Conservation (phyloP, 2,888 invertebrate species). For the Hirtodrosophila histrioides region DNA sequence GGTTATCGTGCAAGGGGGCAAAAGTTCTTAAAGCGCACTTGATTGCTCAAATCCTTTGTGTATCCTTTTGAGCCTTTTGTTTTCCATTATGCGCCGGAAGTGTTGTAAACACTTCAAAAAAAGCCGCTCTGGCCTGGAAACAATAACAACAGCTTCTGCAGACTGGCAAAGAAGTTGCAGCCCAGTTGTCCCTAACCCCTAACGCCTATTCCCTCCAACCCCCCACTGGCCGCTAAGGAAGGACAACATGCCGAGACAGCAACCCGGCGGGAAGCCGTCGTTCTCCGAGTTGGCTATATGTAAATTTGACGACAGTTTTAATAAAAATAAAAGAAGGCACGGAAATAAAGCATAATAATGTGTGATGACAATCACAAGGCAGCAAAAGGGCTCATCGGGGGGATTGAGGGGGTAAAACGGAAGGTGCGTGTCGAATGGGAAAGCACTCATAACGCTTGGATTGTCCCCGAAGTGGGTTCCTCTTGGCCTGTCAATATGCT, state of each 20-base stretch:
- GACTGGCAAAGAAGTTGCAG: constrained; percentile 25
- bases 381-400: constrained; percentile 12
- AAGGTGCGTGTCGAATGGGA: constrained; percentile 72
- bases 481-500: constrained; percentile 68
- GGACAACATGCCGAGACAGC: constrained; percentile 51
- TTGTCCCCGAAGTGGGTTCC: constrained; percentile 41
- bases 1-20: constrained; percentile 47
- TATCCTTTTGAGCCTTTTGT: constrained; percentile 80
- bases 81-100: constrained; percentile 78
- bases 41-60: constrained; percentile 80
- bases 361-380: constrained; percentile 63
- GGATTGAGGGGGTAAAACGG: neutral
- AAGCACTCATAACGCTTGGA: constrained; percentile 70
- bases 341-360: constrained; percentile 78
- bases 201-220: constrained; percentile 2
- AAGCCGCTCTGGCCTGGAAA: constrained; percentile 38
- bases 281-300: constrained; percentile 43
- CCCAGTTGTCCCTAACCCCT: constrained; percentile 14
- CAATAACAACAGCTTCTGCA: constrained; percentile 41
- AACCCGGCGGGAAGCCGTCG: constrained; percentile 44
- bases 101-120: constrained; percentile 72
- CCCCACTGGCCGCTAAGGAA: constrained; percentile 34
- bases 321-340: constrained; percentile 55
- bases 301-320: constrained; percentile 66
- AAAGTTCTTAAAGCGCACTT: constrained; percentile 75